Evolutionary conservation across 2,113 vertebrate genomes (phyloP).

Genomic region (Natator depressus): DNA sequence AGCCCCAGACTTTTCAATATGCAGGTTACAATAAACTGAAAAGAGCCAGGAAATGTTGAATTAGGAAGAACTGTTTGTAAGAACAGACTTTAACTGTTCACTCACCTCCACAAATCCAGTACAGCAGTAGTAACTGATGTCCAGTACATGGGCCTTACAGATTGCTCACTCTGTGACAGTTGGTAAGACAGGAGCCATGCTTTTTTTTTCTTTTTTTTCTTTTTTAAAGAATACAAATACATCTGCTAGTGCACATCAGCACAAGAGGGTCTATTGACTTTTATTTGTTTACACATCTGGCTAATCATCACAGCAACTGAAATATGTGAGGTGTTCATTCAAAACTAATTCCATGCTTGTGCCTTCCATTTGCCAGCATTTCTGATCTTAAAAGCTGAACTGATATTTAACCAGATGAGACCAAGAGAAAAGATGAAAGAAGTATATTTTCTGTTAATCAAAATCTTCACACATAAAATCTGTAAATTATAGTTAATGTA

Average conservation of each 20-base stretch:
- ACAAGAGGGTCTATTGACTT: background rate
- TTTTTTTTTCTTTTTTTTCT: background rate
- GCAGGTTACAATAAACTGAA: background rate
- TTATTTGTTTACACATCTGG: background rate
- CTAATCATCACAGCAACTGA: background rate
- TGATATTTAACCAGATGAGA: background rate
- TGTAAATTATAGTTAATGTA: background rate
- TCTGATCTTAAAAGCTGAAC: background rate
- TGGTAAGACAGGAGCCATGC: background rate
- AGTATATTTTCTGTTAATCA: background rate
- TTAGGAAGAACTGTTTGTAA: background rate
- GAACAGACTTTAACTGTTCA: background rate
- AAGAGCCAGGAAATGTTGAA: background rate
- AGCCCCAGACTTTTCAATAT: background rate
- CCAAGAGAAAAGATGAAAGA: background rate
- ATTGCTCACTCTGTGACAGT: background rate
- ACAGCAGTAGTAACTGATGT: background rate
- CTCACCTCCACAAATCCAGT: background rate
- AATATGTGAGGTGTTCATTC: background rate
- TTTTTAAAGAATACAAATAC: background rate
- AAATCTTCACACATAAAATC: background rate
- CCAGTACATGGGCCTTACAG: background rate
- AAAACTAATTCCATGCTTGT: background rate
- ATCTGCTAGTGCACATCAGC: background rate
- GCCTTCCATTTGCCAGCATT: background rate